Evolutionary conservation across 2,888 invertebrate species (phyloP).

Genomic region (Dryomyza anilis): DNA sequence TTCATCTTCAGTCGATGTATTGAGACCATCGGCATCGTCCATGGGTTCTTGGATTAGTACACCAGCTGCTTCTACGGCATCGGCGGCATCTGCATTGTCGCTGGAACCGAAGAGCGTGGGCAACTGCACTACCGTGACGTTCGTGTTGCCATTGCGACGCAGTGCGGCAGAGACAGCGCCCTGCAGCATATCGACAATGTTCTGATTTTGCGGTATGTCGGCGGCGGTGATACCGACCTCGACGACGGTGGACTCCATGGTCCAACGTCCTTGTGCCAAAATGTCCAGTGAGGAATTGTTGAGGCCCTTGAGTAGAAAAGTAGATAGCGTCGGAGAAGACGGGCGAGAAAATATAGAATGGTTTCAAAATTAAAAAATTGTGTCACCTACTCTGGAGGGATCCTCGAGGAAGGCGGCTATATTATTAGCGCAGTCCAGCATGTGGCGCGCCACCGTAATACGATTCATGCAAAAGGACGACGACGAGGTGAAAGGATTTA

Average conservation of each 20-base stretch:
- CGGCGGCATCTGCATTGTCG: constrained; percentile 39
- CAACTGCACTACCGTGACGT: constrained; percentile 58
- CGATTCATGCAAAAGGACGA: constrained; percentile 62
- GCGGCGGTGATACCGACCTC: constrained; percentile 60
- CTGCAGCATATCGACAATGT: constrained; percentile 59
- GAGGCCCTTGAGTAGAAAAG: constrained; percentile 47
- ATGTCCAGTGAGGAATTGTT: constrained; percentile 60
- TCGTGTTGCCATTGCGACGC: constrained; percentile 55
- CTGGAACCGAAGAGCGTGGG: constrained; percentile 54
- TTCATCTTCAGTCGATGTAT: constrained; percentile 32
- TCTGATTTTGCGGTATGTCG: constrained; percentile 58
- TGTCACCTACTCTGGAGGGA: constrained; percentile 54
- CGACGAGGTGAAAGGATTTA: constrained; percentile 57
- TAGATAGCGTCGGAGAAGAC: too few species aligned
- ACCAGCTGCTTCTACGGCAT: constrained; percentile 12
- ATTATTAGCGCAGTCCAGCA: constrained; percentile 61
- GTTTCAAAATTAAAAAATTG: too few species aligned
- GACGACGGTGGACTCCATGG: constrained; percentile 62
- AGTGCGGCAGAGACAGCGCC: constrained; percentile 60
- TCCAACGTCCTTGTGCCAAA: constrained; percentile 61
- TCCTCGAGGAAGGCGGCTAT: constrained; percentile 61
- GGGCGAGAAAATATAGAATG: too few species aligned
- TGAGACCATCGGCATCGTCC: constrained; percentile 15
- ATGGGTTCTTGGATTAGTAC: constrained; percentile 14
- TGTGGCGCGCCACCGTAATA: constrained; percentile 61